Conservation (phyloP, 2,888 invertebrate genomes). For the Clitarchus hookeri region DNA sequence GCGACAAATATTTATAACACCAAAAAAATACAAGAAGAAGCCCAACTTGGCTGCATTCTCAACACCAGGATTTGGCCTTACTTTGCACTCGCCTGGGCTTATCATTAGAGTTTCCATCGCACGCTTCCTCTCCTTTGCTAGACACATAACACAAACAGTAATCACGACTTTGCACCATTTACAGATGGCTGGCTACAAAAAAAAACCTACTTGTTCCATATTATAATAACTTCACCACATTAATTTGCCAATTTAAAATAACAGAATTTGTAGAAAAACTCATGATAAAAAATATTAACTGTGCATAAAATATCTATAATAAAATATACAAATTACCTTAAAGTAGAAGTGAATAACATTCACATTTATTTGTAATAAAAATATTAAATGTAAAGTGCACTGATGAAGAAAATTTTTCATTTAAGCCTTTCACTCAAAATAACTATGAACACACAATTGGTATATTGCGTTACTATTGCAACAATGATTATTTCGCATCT, state of each 20-base stretch:
- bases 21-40: background rate
- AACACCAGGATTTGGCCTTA: constrained; percentile 23
- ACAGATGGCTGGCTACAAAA: background rate
- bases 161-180: background rate
- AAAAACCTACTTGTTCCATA: background rate
- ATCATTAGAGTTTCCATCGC: constrained; percentile 26
- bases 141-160: constrained; percentile 23
- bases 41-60: constrained; percentile 20
- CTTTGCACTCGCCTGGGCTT: constrained; percentile 21
- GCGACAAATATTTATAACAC: constrained; percentile 1
- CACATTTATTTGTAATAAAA: too few relatives aligned
- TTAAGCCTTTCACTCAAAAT: too few relatives aligned
- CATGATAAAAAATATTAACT: too few relatives aligned
- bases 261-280: background rate
- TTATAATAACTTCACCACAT: background rate
- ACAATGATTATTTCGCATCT: too few relatives aligned
- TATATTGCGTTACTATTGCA: too few relatives aligned
- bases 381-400: too few relatives aligned
- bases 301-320: too few relatives aligned
- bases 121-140: constrained; percentile 19
- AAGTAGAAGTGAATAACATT: too few relatives aligned
- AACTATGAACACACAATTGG: too few relatives aligned
- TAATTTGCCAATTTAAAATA: background rate
- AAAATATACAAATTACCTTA: too few relatives aligned
- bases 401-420: too few relatives aligned